A percentile compares a stretch with the other conserved stretches of the same genome.
Conservation (phyloP, 1,140 invertebrate species). For the Pseudachorutes palmiensis region DNA sequence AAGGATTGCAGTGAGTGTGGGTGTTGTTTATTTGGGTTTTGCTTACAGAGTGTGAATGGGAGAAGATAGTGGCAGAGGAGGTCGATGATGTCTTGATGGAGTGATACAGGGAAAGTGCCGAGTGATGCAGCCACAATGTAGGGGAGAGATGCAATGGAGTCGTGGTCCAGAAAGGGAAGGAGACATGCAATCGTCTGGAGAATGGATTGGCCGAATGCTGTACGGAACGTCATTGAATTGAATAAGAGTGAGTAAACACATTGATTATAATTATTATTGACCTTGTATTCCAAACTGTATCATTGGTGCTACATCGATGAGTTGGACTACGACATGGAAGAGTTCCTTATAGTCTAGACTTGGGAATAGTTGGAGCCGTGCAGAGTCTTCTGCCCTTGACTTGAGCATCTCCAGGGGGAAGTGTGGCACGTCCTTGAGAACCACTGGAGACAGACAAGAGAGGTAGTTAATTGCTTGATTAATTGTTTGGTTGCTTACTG, state of each 20-base stretch:
- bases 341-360: slow-evolving; percentile 91
- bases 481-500: slow-evolving; percentile 69
- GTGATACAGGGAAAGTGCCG: slow-evolving; percentile 74
- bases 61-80: slow-evolving; percentile 91
- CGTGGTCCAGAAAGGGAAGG: slow-evolving; percentile 91
- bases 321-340: slow-evolving; percentile 74
- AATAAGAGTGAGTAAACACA: slow-evolving; percentile 12
- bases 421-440: slow-evolving; percentile 88
- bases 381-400: slow-evolving; percentile 70
- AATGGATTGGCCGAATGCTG: slow-evolving; percentile 83
- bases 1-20: not conserved
- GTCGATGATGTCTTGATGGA: slow-evolving; percentile 93
- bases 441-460: slow-evolving; percentile 53
- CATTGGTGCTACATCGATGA: slow-evolving; percentile 71
- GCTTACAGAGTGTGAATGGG: slow-evolving; percentile 87
- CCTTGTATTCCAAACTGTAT: slow-evolving; percentile 74
- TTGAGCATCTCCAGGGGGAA: slow-evolving; percentile 83
- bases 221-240: slow-evolving; percentile 39
- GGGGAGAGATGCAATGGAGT: slow-evolving; percentile 87
- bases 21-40: not conserved
- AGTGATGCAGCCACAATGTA: slow-evolving; percentile 89
- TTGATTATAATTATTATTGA: slow-evolving; percentile 41
- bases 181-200: slow-evolving; percentile 84
- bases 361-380: slow-evolving; percentile 80
- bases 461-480: not conserved